Conservation (phyloP, 2,797 vertebrate species). For the Pangasius mekongensis region DNA sequence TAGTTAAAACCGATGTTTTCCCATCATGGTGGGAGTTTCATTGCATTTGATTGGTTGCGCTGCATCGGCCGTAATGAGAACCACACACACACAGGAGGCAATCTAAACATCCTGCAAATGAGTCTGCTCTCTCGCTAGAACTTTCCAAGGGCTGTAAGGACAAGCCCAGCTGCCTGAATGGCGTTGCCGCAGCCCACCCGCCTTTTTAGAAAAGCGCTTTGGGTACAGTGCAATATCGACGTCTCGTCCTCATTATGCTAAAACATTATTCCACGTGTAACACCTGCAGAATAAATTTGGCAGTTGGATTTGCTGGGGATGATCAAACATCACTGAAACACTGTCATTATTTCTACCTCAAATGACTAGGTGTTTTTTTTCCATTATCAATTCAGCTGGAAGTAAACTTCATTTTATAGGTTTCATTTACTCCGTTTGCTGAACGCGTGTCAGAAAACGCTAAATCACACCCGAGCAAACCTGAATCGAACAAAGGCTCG, state of each 20-base stretch:
- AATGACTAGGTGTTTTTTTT: slow-evolving; percentile 51
- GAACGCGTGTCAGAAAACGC: slow-evolving; percentile 66
- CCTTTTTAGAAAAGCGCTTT: slow-evolving; percentile 62
- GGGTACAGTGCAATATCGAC: slow-evolving; percentile 79
- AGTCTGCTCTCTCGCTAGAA: slow-evolving; percentile 33
- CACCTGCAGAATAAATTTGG: slow-evolving; percentile 87
- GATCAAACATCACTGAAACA: slow-evolving; percentile 84
- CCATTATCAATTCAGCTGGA: slow-evolving; percentile 82
- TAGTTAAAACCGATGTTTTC: slow-evolving; percentile 21
- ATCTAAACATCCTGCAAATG: slow-evolving; percentile 29
- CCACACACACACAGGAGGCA: not conserved
- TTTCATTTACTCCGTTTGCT: slow-evolving; percentile 80
- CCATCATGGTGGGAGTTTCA: slow-evolving; percentile 3
- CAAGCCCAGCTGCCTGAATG: slow-evolving; percentile 32
- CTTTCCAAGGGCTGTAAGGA: slow-evolving; percentile 21
- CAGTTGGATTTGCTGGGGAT: slow-evolving; percentile 83
- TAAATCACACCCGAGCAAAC: slow-evolving; percentile 54
- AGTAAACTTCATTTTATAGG: slow-evolving; percentile 84
- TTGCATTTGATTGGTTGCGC: not conserved
- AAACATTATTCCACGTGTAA: slow-evolving; percentile 83
- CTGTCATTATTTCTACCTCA: slow-evolving; percentile 85
- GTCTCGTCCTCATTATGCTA: slow-evolving; percentile 82
- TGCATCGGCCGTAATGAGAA: slow-evolving; percentile 24
- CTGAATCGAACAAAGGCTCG: slow-evolving; percentile 30
- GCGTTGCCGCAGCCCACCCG: slow-evolving; percentile 25